Conservation (phyloP, 2,113 vertebrate species). For the Damaliscus lunatus region DNA sequence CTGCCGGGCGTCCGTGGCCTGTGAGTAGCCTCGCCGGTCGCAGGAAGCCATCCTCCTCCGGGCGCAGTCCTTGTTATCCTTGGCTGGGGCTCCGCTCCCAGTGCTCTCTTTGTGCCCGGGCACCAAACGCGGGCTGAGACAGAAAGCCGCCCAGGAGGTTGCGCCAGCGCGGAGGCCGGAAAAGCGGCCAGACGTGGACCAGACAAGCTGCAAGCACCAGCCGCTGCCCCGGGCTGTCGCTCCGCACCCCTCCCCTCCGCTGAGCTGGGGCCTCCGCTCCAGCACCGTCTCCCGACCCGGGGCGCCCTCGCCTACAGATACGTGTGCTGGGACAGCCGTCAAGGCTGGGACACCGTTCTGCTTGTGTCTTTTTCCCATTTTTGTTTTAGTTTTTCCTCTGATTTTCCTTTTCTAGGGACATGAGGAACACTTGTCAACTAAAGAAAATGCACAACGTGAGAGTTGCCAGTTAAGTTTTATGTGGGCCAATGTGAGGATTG, state of each 20-base stretch:
- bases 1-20: conserved; percentile 77
- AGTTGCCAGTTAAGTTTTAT: neutral
- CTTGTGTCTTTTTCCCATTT: neutral
- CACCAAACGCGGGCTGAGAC: conserved; percentile 79
- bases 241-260: neutral
- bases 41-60: conserved; percentile 88
- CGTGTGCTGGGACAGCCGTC: neutral
- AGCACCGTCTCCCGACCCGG: rapidly evolving
- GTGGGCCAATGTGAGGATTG: neutral
- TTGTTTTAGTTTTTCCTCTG: neutral
- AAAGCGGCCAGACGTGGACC: conserved; percentile 80
- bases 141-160: conserved; percentile 80
- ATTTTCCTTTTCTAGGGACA: neutral
- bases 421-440: neutral
- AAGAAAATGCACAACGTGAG: neutral
- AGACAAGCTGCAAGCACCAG: conserved; percentile 79
- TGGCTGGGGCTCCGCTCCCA: neutral
- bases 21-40: conserved; percentile 81
- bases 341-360: neutral
- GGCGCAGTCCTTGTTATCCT: conserved; percentile 72
- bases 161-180: conserved; percentile 80
- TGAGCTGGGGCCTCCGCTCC: neutral
- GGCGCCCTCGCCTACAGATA: rapidly evolving
- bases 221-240: neutral
- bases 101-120: no score